Conservation (phyloP, 2,113 vertebrate genomes). For the Oxygymnocypris stewartii region DNA sequence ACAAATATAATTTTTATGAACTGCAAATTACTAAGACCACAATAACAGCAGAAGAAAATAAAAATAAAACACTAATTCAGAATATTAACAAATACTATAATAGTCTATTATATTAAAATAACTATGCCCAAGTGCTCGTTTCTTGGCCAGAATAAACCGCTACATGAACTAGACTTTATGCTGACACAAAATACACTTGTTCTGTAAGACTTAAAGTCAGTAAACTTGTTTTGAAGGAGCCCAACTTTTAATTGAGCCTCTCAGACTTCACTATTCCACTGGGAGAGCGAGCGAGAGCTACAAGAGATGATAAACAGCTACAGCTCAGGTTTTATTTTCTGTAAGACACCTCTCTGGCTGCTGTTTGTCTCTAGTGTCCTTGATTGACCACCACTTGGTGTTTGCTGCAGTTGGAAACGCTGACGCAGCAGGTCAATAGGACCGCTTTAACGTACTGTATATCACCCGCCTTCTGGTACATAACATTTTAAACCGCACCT, state of each 20-base stretch:
- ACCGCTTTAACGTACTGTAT: neutral
- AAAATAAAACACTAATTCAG: too few species aligned
- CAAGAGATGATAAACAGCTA: neutral
- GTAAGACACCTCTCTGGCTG: neutral
- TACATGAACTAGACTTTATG: neutral
- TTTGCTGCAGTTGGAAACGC: constrained; percentile 26
- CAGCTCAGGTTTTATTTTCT: constrained; percentile 18
- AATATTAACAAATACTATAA: neutral
- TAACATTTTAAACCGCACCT: neutral
- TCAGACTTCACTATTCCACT: neutral
- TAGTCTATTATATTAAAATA: neutral
- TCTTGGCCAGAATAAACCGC: neutral
- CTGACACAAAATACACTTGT: neutral
- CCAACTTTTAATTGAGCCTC: constrained; percentile 7
- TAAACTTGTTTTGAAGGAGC: neutral
- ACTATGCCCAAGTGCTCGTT: neutral
- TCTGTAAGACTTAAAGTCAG: neutral
- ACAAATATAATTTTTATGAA: too few species aligned
- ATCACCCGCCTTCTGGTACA: neutral
- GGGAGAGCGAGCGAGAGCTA: neutral
- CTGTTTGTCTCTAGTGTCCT: neutral
- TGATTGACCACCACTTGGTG: neutral
- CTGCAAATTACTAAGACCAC: too few species aligned
- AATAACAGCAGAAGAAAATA: too few species aligned
- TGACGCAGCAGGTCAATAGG: constrained; percentile 15